These are phyloP conservation scores for Nycticebus coucang DNA, from an alignment of 2,113 vertebrate genomes.

Conservation along the genomic window DNA sequence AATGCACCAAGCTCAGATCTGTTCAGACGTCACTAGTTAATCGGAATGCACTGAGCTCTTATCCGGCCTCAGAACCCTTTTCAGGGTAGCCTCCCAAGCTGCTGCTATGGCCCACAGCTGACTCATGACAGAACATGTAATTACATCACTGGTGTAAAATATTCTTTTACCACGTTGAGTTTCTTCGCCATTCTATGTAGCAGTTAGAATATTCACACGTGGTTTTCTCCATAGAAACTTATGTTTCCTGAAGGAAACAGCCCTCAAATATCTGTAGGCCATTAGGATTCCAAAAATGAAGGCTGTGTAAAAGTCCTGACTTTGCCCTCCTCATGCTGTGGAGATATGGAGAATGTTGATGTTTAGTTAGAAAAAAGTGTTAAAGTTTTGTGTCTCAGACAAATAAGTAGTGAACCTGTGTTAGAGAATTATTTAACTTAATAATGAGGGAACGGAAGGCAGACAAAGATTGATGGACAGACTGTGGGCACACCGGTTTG, in stretches of 20 bases:
- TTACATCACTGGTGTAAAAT: rapidly evolving
- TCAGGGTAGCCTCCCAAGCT: rapidly evolving
- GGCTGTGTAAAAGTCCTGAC: neutral
- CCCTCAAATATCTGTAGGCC: too few species aligned
- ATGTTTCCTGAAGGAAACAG: neutral
- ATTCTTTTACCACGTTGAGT: neutral
- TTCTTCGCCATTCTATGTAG: neutral
- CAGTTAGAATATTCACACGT: too few species aligned
- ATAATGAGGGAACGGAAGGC: rapidly evolving
- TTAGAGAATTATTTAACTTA: neutral
- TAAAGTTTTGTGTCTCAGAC: neutral
- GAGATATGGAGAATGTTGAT: neutral
- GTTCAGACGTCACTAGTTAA: too few species aligned
- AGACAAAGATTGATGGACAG: rapidly evolving
- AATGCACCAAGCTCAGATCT: neutral
- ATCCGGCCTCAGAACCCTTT: neutral
- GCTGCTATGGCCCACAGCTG: neutral
- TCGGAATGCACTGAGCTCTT: neutral
- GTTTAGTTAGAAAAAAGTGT: neutral
- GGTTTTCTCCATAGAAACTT: neutral
- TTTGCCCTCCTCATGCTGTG: neutral
- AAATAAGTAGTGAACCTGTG: neutral
- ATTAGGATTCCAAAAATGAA: too few species aligned
- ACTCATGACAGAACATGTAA: rapidly evolving
- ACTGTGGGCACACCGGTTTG: rapidly evolving